Evolutionary conservation across 2,797 vertebrate species (phyloP).

Genomic region (Girardinus metallicus): DNA sequence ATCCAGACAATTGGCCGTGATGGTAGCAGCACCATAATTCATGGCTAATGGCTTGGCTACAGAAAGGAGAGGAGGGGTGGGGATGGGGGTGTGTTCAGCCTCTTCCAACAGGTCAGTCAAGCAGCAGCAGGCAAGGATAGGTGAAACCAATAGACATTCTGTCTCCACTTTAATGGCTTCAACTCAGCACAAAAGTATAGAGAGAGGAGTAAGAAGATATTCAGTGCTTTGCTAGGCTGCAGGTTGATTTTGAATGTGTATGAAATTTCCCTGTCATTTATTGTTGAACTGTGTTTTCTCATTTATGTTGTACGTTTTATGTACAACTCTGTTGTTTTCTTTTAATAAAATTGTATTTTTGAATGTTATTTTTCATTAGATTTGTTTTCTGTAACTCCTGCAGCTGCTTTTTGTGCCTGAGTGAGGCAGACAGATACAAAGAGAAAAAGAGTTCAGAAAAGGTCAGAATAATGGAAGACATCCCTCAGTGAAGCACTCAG

Average conservation of each 20-base stretch:
- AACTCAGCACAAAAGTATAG: background rate
- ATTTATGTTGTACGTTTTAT: background rate
- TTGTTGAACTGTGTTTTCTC: background rate
- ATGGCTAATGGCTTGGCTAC: conserved; percentile 71
- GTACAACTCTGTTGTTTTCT: background rate
- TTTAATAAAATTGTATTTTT: background rate
- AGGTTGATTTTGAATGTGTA: background rate
- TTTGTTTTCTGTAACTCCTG: conserved; percentile 1
- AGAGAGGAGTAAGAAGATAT: background rate
- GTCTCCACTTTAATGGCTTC: conserved; percentile 16
- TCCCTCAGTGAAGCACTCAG: conserved; percentile 15
- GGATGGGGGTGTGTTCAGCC: conserved; percentile 39
- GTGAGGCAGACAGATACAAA: conserved; percentile 5
- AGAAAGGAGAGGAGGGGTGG: conserved; percentile 19
- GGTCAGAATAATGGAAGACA: conserved; percentile 5
- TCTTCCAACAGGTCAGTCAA: conserved; percentile 60
- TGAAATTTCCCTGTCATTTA: background rate
- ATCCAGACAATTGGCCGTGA: conserved; percentile 80
- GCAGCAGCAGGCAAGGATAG: conserved; percentile 39
- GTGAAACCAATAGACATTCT: conserved; percentile 27
- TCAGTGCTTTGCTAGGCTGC: background rate
- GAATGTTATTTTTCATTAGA: background rate
- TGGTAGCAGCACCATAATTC: conserved; percentile 76
- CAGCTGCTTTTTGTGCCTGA: conserved; percentile 14
- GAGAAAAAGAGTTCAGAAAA: conserved; percentile 4